These are phyloP conservation scores for Agrochola macilenta DNA, from an alignment of 2,888 invertebrate genomes.

Conservation along the genomic window DNA sequence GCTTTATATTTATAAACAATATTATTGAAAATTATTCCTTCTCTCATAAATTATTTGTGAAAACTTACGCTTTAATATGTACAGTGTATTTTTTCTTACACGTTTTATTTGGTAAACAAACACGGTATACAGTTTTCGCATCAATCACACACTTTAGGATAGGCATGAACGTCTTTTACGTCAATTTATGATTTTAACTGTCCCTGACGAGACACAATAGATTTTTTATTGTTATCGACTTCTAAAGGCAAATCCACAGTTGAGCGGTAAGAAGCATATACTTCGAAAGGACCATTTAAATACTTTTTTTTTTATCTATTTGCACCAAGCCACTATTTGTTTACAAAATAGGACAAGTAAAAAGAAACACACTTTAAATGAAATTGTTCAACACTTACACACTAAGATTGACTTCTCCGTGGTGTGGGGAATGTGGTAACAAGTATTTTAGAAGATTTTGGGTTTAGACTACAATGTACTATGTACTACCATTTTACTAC, in stretches of 20 bases:
- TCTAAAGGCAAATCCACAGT: too few species aligned
- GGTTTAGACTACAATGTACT: constrained; percentile 16
- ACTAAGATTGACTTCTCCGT: constrained; percentile 61
- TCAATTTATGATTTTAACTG: not conserved
- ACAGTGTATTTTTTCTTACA: constrained; percentile 16
- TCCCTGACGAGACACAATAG: too few species aligned
- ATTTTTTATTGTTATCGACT: too few species aligned
- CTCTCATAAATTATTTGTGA: constrained; percentile 62
- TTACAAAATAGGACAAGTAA: constrained; percentile 17
- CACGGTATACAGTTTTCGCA: not conserved
- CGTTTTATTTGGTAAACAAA: constrained; percentile 25
- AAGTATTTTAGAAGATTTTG: not conserved
- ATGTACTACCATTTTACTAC: constrained; percentile 26
- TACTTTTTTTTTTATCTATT: too few species aligned
- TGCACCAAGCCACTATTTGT: not conserved
- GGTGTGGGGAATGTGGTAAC: constrained; percentile 64
- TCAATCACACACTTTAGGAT: not conserved
- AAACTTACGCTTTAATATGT: constrained; percentile 59
- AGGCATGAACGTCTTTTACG: not conserved
- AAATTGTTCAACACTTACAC: constrained; percentile 78
- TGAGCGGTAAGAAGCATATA: not conserved
- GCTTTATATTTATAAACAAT: constrained; percentile 53
- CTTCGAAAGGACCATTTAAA: not conserved
- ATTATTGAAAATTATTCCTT: constrained; percentile 42
- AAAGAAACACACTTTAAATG: constrained; percentile 49